Evolutionary conservation across 2,113 vertebrate genomes (phyloP), one percentile per base, ranked within the genome.

Genomic region (Paramisgurnus dabryanus): DNA sequence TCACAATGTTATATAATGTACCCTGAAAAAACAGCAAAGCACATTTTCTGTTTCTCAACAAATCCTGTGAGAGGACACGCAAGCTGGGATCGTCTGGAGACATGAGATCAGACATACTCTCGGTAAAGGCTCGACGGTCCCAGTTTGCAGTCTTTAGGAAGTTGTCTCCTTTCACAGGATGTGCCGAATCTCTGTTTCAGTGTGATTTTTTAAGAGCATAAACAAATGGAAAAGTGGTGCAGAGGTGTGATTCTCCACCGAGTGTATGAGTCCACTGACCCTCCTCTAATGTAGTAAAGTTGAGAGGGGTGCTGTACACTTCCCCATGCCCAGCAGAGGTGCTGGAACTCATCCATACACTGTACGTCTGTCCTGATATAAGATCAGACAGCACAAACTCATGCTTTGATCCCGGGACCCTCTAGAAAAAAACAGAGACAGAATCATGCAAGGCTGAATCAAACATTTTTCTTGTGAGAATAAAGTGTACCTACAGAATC

Each of bases 321-420:
- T 94, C 93, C 83, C 96, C 96, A 71, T 96, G 94, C 77, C 96
- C 97, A 86, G 94, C 93, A 84, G 93, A 85, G 8, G 96, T 98
- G 89, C 92, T 98, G 82, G 95, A 94, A 83, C 94, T 95, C 87
- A 94, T 89, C 92, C 92, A 94, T 49, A 93, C 43, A 73, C 86
- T 91, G 90, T 93, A 93, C 76, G 89, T 86, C 50, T 80, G 86
- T 61, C 92, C 92, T 15, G 89, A 90, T 11, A 78, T 85, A 67
- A 94, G 88, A 57, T 75, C 64, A 53, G 80, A 86, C 83, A 93
- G 83, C 67, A 61, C 53, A 8, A 53, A 67, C n/a, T 67, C 43
- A 55, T 78, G 55, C 17, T 85, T 73, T 79, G 87, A 85, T 67
- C 89, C 63, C 0, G 69, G 81, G 73, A 93, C 79, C 41, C 34